Base-by-base conservation (phyloP, 2,113 vertebrate species). In the Antennarius striatus region DNA sequence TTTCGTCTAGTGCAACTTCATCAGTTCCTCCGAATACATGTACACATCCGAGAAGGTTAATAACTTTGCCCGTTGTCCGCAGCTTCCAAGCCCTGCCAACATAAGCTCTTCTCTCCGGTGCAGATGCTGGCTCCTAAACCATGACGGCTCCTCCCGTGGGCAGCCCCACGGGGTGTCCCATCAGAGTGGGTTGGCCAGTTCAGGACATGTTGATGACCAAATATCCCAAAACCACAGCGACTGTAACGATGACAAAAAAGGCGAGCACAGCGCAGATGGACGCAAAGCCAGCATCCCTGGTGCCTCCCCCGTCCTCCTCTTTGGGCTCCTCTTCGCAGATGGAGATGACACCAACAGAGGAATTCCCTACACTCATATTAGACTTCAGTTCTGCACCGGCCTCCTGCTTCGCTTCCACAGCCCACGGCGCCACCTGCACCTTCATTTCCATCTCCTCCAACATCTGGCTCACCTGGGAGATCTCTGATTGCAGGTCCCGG, bases 361-460 rank as follows among this genome's bases (percentile, higher is more conserved):
- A 96, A 57, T 94, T 95, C 0, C 94, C 94, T 0, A 92, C 87
- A 3, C 94, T 95, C 86, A 92, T 83, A 42, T 93, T 93, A 82
- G 95, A 95, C 73, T 95, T 95, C 10, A 99, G 94, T 87, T 98
- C 98, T 0, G 96, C 95, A 3, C 96, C 96, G 0, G 95, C 92
- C 57, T 95, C 93, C 86, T 96, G 96, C 80, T 96, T 96, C 36
- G 97, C 95, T 81, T 98, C 96, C 40, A 99, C 96, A 0, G 96
- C 95, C 98, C 98, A 99, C 56, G 95, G 96, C n/a, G 95, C 96
- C 55, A 99, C 98, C 84, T 92, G 96, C 73, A 99, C 96, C 82
- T 98, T 98, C 96, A 95, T 96, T 85, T 99, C 98, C 98, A 99
- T 98, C 86, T 98, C 95, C 66, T 96, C 93, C 92, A 96, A 94